phyloP scores from a whole-genome alignment of 1,140 invertebrate species.

The Glossosoma conforme region DNA sequence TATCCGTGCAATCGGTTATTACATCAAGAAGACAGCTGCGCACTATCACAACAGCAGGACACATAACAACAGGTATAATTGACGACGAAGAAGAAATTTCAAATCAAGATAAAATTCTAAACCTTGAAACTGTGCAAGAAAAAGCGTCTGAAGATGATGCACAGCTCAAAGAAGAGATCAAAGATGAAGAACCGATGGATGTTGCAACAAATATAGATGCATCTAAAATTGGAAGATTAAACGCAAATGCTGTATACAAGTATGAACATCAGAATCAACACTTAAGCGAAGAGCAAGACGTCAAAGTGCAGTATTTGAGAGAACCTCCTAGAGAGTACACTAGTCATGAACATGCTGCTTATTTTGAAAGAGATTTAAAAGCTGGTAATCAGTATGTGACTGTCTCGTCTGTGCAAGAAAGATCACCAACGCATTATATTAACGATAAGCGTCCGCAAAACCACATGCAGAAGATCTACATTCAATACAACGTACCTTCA shows the following conservation, averaged over 20 bases:
- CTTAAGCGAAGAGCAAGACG: no score
- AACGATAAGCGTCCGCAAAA: conserved; percentile 19
- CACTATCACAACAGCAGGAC: conserved; percentile 57
- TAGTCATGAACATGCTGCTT: conserved; percentile 9
- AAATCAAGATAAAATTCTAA: conserved; percentile 9
- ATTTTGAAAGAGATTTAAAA: conserved; percentile 15
- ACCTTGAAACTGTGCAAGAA: background rate
- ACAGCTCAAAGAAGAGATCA: conserved; percentile 9
- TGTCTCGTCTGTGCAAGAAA: conserved; percentile 12
- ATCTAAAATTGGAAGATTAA: background rate
- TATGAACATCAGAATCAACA: no score
- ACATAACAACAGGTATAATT: conserved; percentile 50
- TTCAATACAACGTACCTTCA: conserved; percentile 4
- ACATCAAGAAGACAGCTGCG: conserved; percentile 51
- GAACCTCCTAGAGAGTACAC: conserved; percentile 2
- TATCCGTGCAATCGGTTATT: conserved; percentile 45
- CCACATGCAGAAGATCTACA: no score
- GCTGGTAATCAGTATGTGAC: conserved; percentile 4
- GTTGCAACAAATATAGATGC: background rate
- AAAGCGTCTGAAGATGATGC: background rate
- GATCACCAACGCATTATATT: conserved; percentile 13
- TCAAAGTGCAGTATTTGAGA: no score
- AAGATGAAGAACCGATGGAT: conserved; percentile 9
- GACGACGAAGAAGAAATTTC: conserved; percentile 35
- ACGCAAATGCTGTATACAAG: background rate